Evolutionary conservation across 2,888 invertebrate genomes (phyloP).

Genomic region (Leptinotarsa peninsularis): DNA sequence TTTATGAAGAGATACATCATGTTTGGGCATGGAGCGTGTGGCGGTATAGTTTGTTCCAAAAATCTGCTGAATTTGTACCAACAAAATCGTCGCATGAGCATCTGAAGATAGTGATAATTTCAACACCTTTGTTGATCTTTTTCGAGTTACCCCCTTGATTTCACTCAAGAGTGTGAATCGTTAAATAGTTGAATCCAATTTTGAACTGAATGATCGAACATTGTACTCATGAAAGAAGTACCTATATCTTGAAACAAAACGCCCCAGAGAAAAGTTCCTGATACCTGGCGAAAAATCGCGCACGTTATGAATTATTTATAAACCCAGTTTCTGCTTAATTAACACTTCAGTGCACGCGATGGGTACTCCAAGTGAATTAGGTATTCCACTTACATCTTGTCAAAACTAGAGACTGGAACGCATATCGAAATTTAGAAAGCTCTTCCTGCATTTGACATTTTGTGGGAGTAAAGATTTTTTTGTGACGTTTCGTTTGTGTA

Average conservation of each 20-base stretch:
- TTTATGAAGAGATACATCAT: too few relatives aligned
- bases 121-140: too few relatives aligned
- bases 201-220: conserved; percentile 1
- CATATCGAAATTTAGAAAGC: too few relatives aligned
- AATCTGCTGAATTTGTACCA: too few relatives aligned
- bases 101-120: too few relatives aligned
- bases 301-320: conserved; percentile 29
- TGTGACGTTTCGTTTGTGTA: too few relatives aligned
- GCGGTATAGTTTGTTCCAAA: too few relatives aligned
- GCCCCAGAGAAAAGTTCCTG: conserved; percentile 34
- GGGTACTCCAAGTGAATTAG: conserved; percentile 25
- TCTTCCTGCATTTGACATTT: too few relatives aligned
- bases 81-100: too few relatives aligned
- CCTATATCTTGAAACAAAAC: conserved; percentile 13
- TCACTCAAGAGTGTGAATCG: neutral
- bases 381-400: neutral
- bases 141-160: neutral
- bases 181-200: neutral
- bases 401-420: too few relatives aligned
- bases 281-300: conserved; percentile 23
- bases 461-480: too few relatives aligned
- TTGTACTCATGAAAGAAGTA: conserved; percentile 4
- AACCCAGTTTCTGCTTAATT: conserved; percentile 29
- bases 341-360: conserved; percentile 32
- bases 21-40: too few relatives aligned